Base-by-base conservation (phyloP, 2,888 invertebrate genomes). In the Heteropelma amictum region DNA sequence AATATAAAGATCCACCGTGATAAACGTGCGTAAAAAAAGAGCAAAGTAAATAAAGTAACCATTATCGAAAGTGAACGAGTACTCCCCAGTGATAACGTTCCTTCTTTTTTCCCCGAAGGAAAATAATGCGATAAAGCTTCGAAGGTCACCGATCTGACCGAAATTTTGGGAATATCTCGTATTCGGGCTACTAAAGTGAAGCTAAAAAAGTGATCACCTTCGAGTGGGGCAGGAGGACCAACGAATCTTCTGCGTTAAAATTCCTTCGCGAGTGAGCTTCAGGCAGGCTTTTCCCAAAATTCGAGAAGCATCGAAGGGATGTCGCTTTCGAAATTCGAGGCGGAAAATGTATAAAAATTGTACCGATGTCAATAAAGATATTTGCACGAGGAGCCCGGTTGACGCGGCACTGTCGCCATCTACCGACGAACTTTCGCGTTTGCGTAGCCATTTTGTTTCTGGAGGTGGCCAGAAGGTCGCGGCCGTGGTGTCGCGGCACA, bases 371-470 rank as follows among this genome's bases (percentile, higher is more conserved):
- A 51, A 45, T 47, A 35, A 38, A 47, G 12, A 54, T 19, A 14
- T 56, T 12, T 21, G 10, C 17, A 8, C 10, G 14, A n/a, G 49
- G 61, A 45, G 51, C 67, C 68, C 70, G 49, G 45, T 42, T 65
- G 70, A 78, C 63, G n/a, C n/a, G 73, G 53, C 65, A 51, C 70
- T 82, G 73, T 82, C 87, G 90, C 90, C 91, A 90, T 90, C 91
- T 91, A 81, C 84, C 82, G 83, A 78, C 63, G 76, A 79, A 73
- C 74, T 72, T 60, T 33, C 51, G 79, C 86, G 89, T 76, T 79
- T 67, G 63, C 89, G 89, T 91, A 91, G 91, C 92, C 92, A 92
- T 92, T 92, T 92, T 92, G 92, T 92, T 91, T 90, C 90, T 89
- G 89, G 89, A 89, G 86, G 86, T 88, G 88, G 88, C 89, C 89